Evolutionary conservation across 2,797 vertebrate genomes (phyloP).

Genomic region (Perodicticus potto): DNA sequence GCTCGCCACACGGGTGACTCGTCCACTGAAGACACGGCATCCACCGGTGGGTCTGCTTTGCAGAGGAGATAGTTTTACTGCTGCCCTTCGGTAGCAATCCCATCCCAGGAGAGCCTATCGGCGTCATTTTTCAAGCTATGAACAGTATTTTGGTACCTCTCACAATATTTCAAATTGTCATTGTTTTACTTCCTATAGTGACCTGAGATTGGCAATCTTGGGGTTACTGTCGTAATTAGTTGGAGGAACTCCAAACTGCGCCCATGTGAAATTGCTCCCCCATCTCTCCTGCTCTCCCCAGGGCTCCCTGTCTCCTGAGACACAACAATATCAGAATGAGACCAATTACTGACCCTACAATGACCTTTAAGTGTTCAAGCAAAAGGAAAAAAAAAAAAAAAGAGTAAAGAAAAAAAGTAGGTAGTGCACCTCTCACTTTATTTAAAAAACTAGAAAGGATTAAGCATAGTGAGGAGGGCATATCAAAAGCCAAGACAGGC

Average conservation of each 20-base stretch:
- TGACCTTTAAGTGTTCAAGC: too few species aligned
- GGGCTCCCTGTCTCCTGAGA: not conserved
- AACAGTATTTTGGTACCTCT: not conserved
- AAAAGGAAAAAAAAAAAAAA: too few species aligned
- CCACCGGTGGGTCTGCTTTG: slow-evolving; percentile 89
- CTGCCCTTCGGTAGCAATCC: not conserved
- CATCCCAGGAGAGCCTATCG: not conserved
- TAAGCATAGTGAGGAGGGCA: not conserved
- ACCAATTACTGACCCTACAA: not conserved
- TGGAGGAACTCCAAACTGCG: not conserved
- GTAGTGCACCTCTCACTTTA: not conserved
- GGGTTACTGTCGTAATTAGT: not conserved
- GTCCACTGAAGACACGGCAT: slow-evolving; percentile 93
- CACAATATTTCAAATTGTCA: not conserved
- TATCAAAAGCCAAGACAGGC: not conserved
- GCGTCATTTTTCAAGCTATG: not conserved
- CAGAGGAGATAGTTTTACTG: not conserved
- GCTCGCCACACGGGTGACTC: slow-evolving; percentile 92
- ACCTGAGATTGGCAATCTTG: not conserved
- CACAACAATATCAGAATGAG: not conserved
- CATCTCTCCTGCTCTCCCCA: not conserved
- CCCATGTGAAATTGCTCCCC: too few species aligned
- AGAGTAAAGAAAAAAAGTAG: too few species aligned
- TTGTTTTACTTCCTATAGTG: not conserved
- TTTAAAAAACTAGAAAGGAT: not conserved